Conservation (phyloP, 2,113 vertebrate genomes). For the human (Homo sapiens) region DNA sequence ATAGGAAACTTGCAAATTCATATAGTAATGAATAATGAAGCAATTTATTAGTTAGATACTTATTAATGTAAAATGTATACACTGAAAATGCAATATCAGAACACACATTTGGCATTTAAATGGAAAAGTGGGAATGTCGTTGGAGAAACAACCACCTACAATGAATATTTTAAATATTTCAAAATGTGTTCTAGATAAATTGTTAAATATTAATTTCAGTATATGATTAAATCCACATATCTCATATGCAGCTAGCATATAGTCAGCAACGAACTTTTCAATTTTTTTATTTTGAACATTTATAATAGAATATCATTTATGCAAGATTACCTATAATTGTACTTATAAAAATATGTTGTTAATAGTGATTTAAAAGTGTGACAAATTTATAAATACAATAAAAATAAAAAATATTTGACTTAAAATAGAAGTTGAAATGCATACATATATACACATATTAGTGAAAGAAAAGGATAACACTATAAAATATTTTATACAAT, state of each 20-base stretch:
- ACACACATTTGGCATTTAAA: background rate
- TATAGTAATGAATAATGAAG: background rate
- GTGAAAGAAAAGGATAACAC: conserved; percentile 34
- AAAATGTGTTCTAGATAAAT: conserved; percentile 14
- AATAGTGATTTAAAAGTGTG: background rate
- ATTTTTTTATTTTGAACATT: background rate
- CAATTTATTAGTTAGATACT: background rate
- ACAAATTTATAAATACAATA: background rate
- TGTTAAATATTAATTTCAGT: background rate
- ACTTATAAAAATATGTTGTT: background rate
- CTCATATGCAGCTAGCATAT: background rate
- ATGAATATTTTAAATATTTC: background rate
- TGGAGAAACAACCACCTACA: background rate
- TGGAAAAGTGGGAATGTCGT: background rate
- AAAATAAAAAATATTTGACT: background rate
- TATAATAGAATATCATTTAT: background rate
- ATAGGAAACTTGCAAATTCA: conserved; percentile 34
- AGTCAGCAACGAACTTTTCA: background rate
- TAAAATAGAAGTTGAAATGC: background rate
- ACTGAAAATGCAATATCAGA: background rate
- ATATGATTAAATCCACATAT: background rate
- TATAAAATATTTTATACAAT: background rate
- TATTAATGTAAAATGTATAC: background rate
- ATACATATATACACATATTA: conserved; percentile 19
- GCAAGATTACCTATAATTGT: background rate